Percentiles rank a stretch among this genome's conserved stretches.
These are phyloP conservation scores for Aphis gossypii DNA, from an alignment of 1,140 invertebrate species.

Conservation along the genomic window DNA sequence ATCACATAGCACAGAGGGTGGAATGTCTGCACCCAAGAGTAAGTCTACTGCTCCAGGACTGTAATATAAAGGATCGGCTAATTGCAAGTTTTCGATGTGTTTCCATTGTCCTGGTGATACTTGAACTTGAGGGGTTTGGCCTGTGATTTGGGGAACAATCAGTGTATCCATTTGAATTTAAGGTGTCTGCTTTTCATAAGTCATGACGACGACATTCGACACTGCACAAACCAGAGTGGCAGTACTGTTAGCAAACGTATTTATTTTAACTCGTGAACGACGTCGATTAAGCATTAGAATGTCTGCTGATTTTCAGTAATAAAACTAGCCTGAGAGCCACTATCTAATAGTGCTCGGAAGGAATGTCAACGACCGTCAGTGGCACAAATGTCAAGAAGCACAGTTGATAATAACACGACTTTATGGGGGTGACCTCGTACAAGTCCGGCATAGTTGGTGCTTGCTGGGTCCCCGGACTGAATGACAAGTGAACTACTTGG, in stretches of 20 bases:
- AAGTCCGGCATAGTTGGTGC: no score
- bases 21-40: background rate
- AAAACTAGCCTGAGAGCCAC: background rate
- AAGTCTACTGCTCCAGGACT: background rate
- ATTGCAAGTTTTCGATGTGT: background rate
- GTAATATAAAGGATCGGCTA: background rate
- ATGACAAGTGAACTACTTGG: no score
- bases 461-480: no score
- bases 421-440: no score
- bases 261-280: background rate
- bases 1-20: background rate
- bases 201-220: background rate
- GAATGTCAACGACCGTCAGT: background rate
- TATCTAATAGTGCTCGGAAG: constrained; percentile 4
- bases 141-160: background rate
- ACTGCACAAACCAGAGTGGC: background rate
- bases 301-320: background rate
- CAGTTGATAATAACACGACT: constrained; percentile 3
- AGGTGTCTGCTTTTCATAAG: background rate
- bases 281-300: background rate
- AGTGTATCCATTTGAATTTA: background rate
- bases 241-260: background rate
- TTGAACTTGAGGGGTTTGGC: background rate
- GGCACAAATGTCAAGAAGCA: background rate
- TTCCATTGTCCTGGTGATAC: background rate